Evolutionary conservation across 2,888 invertebrate species (phyloP), one percentile per base, ranked within the genome.

Genomic region (Globia sparganii): DNA sequence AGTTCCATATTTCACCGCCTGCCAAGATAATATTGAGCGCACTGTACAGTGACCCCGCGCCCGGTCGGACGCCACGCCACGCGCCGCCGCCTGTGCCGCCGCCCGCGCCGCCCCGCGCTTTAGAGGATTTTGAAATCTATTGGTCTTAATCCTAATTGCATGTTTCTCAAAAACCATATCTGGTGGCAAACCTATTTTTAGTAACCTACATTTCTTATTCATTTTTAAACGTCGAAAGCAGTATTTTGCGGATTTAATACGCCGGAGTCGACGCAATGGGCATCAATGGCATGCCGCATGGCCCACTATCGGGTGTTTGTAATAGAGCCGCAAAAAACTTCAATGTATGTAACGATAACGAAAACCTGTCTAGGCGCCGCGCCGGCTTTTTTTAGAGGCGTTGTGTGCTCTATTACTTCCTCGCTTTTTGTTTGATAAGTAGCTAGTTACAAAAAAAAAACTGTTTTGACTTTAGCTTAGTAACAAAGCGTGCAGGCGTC

Each of bases 361-460:
- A 80, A 76, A 80, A 83, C 80, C 65, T 40, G 80, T 83, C 46
- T 58, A 49, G 40, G 80, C 43, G 73, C 72, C 72, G 40, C 21
- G 21, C 40, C 25, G 25, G 4, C 25, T 68, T 79, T 76, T 74
- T 78, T 56, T 62, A 25, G 31, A 65, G 37, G 40, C 34, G 40
- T 34, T 78, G 59, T 83, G 83, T 83, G 46, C 46, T 59, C n/a
- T 83, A 83, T 56, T 69, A 65, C 70, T 78, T 78, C 65, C 46
- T 83, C 4, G 40, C 59, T 80, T 71, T 70, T 83, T 70, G 34
- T 77, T 43, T 13, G 46, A 0, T 79, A 59, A 4, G 40, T 61
- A 34, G n/a, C 15, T 21, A 37, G 67, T 46, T 46, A 37, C 37
- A 40, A 53, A 43, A 46, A 21, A 43, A 66, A 66, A 25, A 21